These are phyloP conservation scores for Euthynnus affinis DNA, from an alignment of 2,797 vertebrate genomes.

Conservation along the genomic window DNA sequence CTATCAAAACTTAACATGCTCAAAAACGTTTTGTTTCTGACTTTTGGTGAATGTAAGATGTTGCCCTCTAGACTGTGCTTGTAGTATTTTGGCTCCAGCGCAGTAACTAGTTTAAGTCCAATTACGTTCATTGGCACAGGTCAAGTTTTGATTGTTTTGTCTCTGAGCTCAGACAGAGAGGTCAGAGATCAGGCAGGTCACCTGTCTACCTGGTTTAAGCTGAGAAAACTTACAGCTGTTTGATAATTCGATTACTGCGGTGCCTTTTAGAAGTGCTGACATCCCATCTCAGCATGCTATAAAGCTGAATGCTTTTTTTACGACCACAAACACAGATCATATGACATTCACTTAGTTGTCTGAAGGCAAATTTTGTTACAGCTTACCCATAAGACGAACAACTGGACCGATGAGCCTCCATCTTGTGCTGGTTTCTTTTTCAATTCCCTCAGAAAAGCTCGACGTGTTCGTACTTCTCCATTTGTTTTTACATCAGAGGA, in stretches of 20 bases:
- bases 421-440: neutral
- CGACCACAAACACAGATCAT: neutral
- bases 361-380: neutral
- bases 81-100: neutral
- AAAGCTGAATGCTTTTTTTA: neutral
- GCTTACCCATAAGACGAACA: constrained; percentile 60
- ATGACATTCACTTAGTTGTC: neutral
- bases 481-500: neutral
- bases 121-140: neutral
- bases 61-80: too few relatives aligned
- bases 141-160: neutral
- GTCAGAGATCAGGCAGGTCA: neutral
- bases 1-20: neutral
- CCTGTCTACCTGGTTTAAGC: neutral
- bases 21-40: neutral
- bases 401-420: constrained; percentile 1
- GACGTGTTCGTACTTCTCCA: neutral
- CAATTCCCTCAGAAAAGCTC: neutral
- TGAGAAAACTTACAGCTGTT: neutral
- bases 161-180: neutral
- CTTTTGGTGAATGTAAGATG: neutral
- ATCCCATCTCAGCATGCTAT: neutral
- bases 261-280: neutral
- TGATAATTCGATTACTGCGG: neutral
- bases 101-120: too few relatives aligned